Percentiles rank a stretch among this genome's conserved stretches.
Conservation (phyloP, 2,888 invertebrate genomes). For the Bellardia pandia region DNA sequence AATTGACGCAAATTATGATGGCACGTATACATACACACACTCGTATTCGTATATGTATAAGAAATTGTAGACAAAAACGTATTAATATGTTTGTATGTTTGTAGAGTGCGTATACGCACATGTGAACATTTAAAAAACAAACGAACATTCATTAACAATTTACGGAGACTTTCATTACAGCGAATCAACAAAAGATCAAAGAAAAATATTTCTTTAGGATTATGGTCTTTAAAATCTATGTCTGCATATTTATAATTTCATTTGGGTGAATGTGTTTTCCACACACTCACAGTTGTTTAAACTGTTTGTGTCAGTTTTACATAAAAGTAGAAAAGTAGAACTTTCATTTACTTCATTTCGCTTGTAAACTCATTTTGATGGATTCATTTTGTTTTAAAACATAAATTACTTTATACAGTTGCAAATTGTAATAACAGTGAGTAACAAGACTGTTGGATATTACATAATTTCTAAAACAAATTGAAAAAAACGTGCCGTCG, state of each 20-base stretch:
- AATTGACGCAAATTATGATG: constrained; percentile 41
- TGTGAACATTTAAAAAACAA: neutral
- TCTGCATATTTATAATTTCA: neutral
- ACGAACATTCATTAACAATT: neutral
- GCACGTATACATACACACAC: neutral
- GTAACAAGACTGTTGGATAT: too few species aligned
- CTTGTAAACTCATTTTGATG: constrained; percentile 1
- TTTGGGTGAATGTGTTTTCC: neutral
- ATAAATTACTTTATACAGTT: too few species aligned
- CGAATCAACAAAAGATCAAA: neutral
- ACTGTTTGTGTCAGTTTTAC: constrained; percentile 7
- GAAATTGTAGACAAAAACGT: neutral
- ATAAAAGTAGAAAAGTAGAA: neutral
- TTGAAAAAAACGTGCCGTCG: too few species aligned
- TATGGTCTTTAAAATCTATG: neutral
- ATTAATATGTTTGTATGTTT: neutral
- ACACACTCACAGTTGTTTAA: neutral
- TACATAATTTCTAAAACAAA: too few species aligned
- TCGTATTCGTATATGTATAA: neutral
- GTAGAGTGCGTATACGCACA: neutral
- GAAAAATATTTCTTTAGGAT: neutral
- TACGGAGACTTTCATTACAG: neutral
- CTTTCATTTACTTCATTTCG: neutral
- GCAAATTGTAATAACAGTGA: too few species aligned
- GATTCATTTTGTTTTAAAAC: neutral